These are phyloP conservation scores for Crambe crambe DNA, from an alignment of 37 sponge, comb jelly and placozoan species.

Conservation along the genomic window DNA sequence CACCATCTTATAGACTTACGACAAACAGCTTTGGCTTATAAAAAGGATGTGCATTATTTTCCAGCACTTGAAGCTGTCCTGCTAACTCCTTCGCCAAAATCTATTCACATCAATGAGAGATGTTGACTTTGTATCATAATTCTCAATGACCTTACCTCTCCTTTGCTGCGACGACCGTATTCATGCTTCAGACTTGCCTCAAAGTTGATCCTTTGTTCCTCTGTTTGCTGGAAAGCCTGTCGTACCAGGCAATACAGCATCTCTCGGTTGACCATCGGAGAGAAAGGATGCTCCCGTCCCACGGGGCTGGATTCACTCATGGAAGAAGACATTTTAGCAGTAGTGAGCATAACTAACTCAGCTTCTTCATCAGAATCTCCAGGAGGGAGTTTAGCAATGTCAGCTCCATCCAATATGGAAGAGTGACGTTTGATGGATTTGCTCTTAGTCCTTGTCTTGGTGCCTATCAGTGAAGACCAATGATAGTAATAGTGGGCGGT, in stretches of 20 bases:
- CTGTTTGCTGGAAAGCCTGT: slow-evolving; percentile 66
- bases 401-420: neutral
- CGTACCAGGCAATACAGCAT: slow-evolving; percentile 73
- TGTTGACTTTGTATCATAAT: neutral
- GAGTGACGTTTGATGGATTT: slow-evolving; percentile 5
- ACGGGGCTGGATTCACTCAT: neutral
- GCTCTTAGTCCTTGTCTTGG: neutral
- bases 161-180: slow-evolving; percentile 67
- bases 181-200: slow-evolving; percentile 70
- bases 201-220: slow-evolving; percentile 67
- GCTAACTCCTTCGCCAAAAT: slow-evolving; percentile 76
- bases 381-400: slow-evolving; percentile 30
- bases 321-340: neutral
- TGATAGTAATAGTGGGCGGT: neutral
- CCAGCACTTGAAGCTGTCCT: slow-evolving; percentile 64
- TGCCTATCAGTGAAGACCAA: neutral
- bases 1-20: slow-evolving; percentile 42
- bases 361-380: slow-evolving; percentile 52
- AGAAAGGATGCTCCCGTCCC: slow-evolving; percentile 61
- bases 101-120: slow-evolving; percentile 13
- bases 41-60: slow-evolving; percentile 82
- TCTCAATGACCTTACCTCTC: slow-evolving; percentile 52
- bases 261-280: slow-evolving; percentile 70
- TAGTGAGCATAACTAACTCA: slow-evolving; percentile 28
- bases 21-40: slow-evolving; percentile 79